Conservation (phyloP, 2,797 vertebrate genomes). For the Ibycter americanus region DNA sequence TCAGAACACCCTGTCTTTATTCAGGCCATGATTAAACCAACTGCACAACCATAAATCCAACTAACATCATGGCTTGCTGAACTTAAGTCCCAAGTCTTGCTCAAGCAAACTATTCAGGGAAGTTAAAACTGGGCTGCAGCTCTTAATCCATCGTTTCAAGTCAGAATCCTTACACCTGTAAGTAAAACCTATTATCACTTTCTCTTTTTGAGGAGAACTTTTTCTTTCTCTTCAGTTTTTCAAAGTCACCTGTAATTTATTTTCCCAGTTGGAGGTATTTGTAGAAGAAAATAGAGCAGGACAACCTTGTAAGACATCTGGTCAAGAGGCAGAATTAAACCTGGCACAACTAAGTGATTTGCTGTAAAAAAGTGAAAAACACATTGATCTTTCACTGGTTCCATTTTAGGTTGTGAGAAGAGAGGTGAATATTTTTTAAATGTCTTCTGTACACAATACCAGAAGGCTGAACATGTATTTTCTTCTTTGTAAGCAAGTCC, state of each 20-base stretch:
- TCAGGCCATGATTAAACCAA: neutral
- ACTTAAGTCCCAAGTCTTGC: neutral
- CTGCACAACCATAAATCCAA: neutral
- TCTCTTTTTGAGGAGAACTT: neutral
- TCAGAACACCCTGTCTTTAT: neutral
- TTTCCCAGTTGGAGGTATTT: neutral
- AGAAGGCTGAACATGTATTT: neutral
- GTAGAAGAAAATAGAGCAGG: neutral
- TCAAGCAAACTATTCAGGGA: neutral
- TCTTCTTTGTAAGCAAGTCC: slow-evolving; percentile 50
- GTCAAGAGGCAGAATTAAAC: slow-evolving; percentile 28
- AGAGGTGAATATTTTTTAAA: neutral
- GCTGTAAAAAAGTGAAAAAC: slow-evolving; percentile 1
- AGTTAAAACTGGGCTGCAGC: neutral
- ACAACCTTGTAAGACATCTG: neutral
- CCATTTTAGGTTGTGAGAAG: neutral
- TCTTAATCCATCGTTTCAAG: slow-evolving; percentile 4
- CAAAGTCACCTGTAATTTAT: neutral
- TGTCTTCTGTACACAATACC: slow-evolving; percentile 9
- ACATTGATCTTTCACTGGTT: neutral
- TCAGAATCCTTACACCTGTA: neutral
- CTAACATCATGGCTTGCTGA: neutral
- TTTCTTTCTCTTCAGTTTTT: neutral
- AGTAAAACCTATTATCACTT: neutral
- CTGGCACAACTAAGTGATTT: neutral